phyloP scores from a whole-genome alignment of 2,113 vertebrate species.

The Melanerpes formicivorus region DNA sequence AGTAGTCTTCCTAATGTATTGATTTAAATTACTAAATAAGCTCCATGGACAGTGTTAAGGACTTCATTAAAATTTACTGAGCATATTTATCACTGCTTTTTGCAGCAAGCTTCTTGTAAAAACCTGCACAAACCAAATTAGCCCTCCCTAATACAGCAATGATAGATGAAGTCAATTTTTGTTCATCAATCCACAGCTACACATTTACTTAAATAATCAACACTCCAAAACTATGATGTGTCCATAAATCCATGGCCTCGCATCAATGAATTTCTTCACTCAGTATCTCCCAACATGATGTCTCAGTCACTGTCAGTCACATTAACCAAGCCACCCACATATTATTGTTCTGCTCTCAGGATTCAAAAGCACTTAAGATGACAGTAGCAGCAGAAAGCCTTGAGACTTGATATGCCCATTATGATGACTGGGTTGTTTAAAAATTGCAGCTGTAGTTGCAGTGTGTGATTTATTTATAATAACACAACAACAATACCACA shows the following conservation, averaged over 20 bases:
- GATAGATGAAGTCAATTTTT: not conserved
- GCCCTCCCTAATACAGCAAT: not conserved
- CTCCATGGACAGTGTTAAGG: not conserved
- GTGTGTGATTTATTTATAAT: not conserved
- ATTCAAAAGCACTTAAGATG: slow-evolving; percentile 22
- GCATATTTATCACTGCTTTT: not conserved
- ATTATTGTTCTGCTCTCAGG: not conserved
- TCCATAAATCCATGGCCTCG: not conserved
- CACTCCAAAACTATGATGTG: not conserved
- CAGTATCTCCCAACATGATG: not conserved
- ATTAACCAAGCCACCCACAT: not conserved
- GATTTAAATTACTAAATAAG: slow-evolving; percentile 32
- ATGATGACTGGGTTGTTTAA: not conserved
- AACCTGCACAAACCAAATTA: not conserved
- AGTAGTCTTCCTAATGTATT: not conserved
- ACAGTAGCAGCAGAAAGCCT: not conserved
- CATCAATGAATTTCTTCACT: not conserved
- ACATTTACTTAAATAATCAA: slow-evolving; percentile 21
- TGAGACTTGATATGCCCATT: not conserved
- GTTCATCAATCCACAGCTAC: slow-evolving; percentile 6
- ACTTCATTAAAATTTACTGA: slow-evolving; percentile 19
- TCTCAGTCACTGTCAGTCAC: not conserved
- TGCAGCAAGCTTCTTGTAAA: not conserved
- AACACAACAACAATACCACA: too few relatives aligned
- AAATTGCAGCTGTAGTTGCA: not conserved